Base-by-base conservation (phyloP, 2,113 vertebrate genomes). In the Onychorhynchus coronatus region DNA sequence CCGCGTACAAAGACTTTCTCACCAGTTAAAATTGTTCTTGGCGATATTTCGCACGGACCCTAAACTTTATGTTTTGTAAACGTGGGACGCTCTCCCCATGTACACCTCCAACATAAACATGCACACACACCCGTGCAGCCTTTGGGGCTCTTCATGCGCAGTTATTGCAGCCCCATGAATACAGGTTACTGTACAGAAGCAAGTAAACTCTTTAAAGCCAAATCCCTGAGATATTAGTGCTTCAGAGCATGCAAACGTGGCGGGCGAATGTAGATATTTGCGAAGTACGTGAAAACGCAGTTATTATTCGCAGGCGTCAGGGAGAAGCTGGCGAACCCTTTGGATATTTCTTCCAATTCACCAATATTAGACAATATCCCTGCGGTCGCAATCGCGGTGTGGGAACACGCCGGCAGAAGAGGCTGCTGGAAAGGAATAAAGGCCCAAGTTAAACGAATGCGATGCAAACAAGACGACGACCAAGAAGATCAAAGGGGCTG, bases 1-100 rank as follows among this genome's bases (percentile, higher is more conserved):
- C 96, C 61, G 81, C 96, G 96, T 98, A 98, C 97, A 98, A 98
- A 98, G 98, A 93, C 66, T 94, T 98, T 97, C 97, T 95, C 97
- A 97, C 97, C 96, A 96, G 58, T 96, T 97, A 94, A 96, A 93
- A 97, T 93, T 78, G 95, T 91, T 96, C 88, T 95, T 80, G 94
- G 65, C 49, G 85, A 95, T 56, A 92, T 95, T 96, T 97, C 92
- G 91, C 96, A 95, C 31, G 35, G 94, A 95, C 73, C 61, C 91
- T 98, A 95, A 95, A 97, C 74, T 93, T 97, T 58, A 68, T 23
- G 65, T 91, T 96, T 95, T 80, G 76, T 61, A 37, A 89, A 83
- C 59, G 68, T 58, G 77, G 63, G 88, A 80, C 55, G 70, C 47
- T 65, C 82, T 88, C 42, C 52, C 41, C 2, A 17, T 6, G 22